Conservation (phyloP, 2,113 vertebrate species). For the Nymphicus hollandicus region DNA sequence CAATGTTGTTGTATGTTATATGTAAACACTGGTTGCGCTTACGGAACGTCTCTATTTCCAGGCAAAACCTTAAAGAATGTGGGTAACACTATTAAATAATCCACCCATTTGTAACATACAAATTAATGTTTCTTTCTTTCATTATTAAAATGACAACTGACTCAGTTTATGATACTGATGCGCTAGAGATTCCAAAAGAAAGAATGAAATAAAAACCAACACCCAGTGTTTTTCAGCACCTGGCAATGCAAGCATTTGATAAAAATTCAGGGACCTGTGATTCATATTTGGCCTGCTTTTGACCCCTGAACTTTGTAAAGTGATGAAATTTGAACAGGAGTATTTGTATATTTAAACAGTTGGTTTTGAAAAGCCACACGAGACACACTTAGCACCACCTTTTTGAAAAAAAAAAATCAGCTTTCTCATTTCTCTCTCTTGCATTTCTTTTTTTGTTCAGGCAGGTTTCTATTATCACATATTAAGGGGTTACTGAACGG, state of each 20-base stretch:
- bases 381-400: neutral
- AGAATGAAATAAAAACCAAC: neutral
- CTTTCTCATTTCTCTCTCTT: slow-evolving; percentile 18
- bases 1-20: rapidly evolving
- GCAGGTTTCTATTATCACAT: slow-evolving; percentile 8
- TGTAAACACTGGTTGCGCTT: neutral
- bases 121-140: neutral
- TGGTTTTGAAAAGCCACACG: slow-evolving; percentile 39
- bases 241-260: neutral
- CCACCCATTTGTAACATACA: neutral
- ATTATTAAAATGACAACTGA: neutral
- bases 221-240: neutral
- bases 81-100: neutral
- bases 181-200: neutral
- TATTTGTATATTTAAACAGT: slow-evolving; percentile 58
- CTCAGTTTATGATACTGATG: neutral
- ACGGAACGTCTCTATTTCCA: neutral
- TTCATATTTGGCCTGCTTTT: slow-evolving; percentile 52
- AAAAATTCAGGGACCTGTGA: slow-evolving; percentile 13
- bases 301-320: slow-evolving; percentile 40
- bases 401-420: neutral
- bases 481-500: neutral
- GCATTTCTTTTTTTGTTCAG: neutral
- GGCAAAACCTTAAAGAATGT: neutral
- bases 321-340: slow-evolving; percentile 47